These are phyloP conservation scores for Drosophila anceps DNA, from an alignment of 2,888 invertebrate species.

Conservation along the genomic window DNA sequence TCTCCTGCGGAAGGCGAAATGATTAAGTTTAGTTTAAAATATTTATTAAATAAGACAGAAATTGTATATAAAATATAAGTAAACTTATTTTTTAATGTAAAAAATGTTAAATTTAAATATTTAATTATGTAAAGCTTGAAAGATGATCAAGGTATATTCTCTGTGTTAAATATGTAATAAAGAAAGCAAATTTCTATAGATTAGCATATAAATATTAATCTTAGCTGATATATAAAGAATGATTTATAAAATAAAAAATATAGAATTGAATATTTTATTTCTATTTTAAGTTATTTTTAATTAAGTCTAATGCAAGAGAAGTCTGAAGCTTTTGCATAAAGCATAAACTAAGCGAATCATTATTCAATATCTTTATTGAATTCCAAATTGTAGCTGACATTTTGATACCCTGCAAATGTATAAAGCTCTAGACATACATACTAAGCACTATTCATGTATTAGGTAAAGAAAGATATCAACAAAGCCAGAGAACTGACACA, in stretches of 20 bases:
- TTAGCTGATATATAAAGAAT: not conserved
- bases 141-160: not conserved
- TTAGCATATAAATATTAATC: not conserved
- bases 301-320: too few species aligned
- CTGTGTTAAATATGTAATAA: not conserved
- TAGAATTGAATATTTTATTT: too few species aligned
- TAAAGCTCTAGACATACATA: not conserved
- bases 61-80: not conserved
- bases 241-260: too few species aligned
- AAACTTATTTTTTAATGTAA: not conserved
- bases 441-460: not conserved
- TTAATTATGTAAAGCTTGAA: not conserved
- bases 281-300: too few species aligned
- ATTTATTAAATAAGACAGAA: not conserved
- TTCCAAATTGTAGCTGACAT: not conserved
- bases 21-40: not conserved
- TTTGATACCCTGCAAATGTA: not conserved
- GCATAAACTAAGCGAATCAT: too few species aligned
- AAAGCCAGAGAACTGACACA: not conserved
- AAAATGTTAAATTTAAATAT: not conserved
- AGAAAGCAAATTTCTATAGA: too few species aligned
- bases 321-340: too few species aligned
- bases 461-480: not conserved
- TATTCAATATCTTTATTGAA: too few species aligned
- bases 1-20: slow-evolving; percentile 86